A percentile compares a stretch with the other conserved stretches of the same genome.
Conservation (phyloP, 2,113 vertebrate genomes). For the Callopanchax toddi region DNA sequence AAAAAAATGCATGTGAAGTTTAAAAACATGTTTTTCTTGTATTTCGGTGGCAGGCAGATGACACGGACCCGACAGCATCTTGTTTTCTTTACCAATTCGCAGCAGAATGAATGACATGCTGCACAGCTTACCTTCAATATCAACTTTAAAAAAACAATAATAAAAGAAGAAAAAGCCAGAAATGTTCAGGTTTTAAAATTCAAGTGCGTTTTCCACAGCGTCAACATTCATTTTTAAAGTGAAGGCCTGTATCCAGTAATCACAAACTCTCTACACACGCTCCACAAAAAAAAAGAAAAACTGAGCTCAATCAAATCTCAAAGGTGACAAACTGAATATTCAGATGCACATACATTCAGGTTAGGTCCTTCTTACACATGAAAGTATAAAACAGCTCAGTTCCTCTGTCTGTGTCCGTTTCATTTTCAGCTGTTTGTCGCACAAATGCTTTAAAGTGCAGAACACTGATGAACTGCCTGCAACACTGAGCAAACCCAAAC, state of each 20-base stretch:
- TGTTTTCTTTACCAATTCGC: constrained; percentile 3
- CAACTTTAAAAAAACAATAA: not conserved
- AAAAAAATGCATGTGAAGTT: not conserved
- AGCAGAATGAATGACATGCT: not conserved
- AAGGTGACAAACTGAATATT: not conserved
- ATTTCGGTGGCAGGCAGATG: constrained; percentile 25
- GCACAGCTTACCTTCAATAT: not conserved
- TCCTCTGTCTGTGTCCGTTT: not conserved
- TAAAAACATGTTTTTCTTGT: constrained; percentile 9
- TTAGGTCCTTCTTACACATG: constrained; percentile 8
- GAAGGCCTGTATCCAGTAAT: constrained; percentile 5
- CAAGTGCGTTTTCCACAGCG: constrained; percentile 5
- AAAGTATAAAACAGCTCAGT: constrained; percentile 12
- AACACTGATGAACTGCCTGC: too few relatives aligned
- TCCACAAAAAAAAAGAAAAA: not conserved
- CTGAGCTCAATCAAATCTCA: constrained; percentile 1
- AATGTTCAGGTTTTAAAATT: constrained; percentile 15
- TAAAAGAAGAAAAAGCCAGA: not conserved
- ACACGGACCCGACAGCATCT: not conserved
- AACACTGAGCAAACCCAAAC: not conserved
- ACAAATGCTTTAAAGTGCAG: constrained; percentile 9
- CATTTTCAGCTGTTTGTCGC: not conserved
- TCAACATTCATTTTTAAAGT: constrained; percentile 8
- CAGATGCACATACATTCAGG: not conserved
- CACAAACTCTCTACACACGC: not conserved